Percentiles rank a stretch among this genome's conserved stretches.
These are phyloP conservation scores for Myotis myotis DNA, from an alignment of 2,797 vertebrate genomes.

Conservation along the genomic window DNA sequence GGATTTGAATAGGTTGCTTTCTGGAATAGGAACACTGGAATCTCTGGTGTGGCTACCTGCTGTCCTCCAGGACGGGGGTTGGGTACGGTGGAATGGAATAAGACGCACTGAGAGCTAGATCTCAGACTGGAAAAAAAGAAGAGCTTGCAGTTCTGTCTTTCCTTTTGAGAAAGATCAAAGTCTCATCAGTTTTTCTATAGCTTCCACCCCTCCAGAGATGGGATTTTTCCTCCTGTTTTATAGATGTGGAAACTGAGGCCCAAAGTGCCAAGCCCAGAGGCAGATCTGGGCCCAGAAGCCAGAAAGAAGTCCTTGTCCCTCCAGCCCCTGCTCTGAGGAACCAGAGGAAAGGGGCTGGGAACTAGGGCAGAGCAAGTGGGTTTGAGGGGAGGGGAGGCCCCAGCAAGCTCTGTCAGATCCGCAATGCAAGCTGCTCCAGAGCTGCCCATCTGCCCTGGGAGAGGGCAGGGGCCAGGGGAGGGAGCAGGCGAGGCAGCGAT, in stretches of 20 bases:
- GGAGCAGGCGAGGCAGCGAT: neutral
- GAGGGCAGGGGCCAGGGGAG: neutral
- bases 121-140: neutral
- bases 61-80: neutral
- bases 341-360: neutral
- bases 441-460: neutral
- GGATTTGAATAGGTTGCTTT: neutral
- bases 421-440: neutral
- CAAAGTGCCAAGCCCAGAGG: neutral
- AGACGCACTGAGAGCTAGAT: neutral
- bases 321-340: neutral
- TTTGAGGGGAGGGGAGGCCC: neutral
- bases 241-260: neutral
- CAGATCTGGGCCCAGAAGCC: neutral
- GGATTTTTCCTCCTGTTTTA: neutral
- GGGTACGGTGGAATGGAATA: neutral
- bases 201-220: neutral
- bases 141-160: neutral
- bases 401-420: neutral
- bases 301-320: neutral
- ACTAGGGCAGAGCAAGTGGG: too few species aligned
- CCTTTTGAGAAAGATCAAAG: neutral
- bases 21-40: too few species aligned
- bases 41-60: neutral
- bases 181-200: neutral